A percentile compares a stretch with the other conserved stretches of the same genome.
phyloP scores from a whole-genome alignment of 2,113 vertebrate species.

The Tylochromis polylepis region DNA sequence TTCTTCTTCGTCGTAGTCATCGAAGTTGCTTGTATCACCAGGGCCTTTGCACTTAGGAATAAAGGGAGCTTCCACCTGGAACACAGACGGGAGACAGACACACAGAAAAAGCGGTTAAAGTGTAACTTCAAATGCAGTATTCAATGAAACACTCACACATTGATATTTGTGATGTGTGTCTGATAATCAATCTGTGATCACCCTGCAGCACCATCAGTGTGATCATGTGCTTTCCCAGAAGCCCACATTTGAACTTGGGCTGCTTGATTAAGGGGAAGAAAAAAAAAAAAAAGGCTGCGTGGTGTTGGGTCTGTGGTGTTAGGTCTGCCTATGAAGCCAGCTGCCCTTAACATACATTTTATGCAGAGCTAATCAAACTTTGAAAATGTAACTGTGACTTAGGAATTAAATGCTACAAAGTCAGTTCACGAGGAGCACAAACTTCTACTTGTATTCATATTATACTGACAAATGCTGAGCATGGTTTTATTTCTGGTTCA shows the following conservation, averaged over 20 bases:
- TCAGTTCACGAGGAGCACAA: not conserved
- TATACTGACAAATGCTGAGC: not conserved
- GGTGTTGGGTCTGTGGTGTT: not conserved
- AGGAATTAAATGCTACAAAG: not conserved
- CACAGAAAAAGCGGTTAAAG: not conserved
- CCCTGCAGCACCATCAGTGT: not conserved
- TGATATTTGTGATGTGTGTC: not conserved
- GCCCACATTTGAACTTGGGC: not conserved
- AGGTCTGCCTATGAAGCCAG: not conserved
- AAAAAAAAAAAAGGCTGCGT: no score
- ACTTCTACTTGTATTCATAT: not conserved
- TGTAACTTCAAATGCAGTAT: not conserved
- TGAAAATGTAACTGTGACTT: not conserved
- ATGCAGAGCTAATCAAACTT: not conserved
- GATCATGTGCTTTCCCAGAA: not conserved
- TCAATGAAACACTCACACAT: not conserved
- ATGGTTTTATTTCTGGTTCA: not conserved
- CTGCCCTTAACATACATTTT: not conserved
- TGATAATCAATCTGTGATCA: not conserved
- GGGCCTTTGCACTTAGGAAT: conserved; percentile 95
- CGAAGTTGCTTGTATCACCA: conserved; percentile 93
- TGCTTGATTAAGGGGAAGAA: not conserved
- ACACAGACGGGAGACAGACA: not conserved
- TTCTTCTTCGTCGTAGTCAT: conserved; percentile 93
- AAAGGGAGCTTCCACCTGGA: conserved; percentile 89